These are phyloP conservation scores for Octomys mimax DNA, from an alignment of 2,797 vertebrate species.

Conservation along the genomic window DNA sequence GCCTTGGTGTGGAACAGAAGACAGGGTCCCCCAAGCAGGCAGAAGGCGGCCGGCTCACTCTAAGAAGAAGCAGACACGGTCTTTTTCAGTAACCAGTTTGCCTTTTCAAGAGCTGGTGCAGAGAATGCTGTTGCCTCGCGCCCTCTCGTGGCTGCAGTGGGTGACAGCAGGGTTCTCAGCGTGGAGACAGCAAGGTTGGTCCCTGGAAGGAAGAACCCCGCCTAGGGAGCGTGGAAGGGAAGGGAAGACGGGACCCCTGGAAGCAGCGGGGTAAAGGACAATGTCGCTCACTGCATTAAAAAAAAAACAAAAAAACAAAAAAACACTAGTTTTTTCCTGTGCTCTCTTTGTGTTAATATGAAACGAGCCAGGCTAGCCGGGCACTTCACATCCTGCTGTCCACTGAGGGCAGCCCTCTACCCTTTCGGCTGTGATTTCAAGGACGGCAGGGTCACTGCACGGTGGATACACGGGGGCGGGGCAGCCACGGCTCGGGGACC, in stretches of 20 bases:
- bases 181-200: background rate
- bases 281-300: too few relatives aligned
- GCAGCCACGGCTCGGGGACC: background rate
- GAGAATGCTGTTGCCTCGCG: background rate
- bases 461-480: too few relatives aligned
- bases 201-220: fast-evolving
- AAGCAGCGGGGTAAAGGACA: too few relatives aligned
- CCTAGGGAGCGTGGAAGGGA: background rate
- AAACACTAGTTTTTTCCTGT: too few relatives aligned
- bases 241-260: background rate
- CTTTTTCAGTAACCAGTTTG: background rate
- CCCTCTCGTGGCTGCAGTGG: background rate
- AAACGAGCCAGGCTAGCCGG: background rate
- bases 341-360: too few relatives aligned
- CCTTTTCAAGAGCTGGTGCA: background rate
- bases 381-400: background rate
- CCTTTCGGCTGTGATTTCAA: background rate
- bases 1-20: fast-evolving
- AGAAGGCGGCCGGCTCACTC: too few relatives aligned
- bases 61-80: too few relatives aligned
- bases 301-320: too few relatives aligned
- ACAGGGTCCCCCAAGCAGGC: too few relatives aligned
- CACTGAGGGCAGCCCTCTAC: too few relatives aligned
- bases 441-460: background rate
- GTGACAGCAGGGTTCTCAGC: background rate